These are phyloP conservation scores for Halcyon malimbica DNA, from an alignment of 2,113 vertebrate species.

Conservation along the genomic window DNA sequence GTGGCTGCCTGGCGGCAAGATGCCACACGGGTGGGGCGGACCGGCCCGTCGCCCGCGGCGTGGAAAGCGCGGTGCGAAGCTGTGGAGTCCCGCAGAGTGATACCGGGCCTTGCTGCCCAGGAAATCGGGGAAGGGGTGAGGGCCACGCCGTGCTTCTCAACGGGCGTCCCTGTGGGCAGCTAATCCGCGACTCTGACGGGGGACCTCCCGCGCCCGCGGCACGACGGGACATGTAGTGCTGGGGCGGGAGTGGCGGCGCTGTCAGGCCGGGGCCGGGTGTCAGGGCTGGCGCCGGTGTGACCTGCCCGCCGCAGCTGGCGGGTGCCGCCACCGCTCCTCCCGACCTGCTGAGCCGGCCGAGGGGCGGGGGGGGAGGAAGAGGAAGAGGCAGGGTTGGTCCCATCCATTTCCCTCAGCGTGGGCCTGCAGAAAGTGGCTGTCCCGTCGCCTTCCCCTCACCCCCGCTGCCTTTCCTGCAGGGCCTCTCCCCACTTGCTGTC, in stretches of 20 bases:
- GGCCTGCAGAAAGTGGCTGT: neutral
- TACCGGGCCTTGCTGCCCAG: accelerated
- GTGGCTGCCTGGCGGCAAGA: neutral
- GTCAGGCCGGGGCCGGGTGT: accelerated
- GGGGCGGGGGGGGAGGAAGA: neutral
- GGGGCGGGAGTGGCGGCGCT: neutral
- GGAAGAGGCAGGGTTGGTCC: neutral
- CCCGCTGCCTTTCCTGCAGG: neutral
- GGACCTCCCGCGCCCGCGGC: neutral
- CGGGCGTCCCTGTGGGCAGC: accelerated
- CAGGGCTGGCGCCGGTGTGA: accelerated
- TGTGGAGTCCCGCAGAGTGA: accelerated
- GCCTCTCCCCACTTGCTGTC: too few relatives aligned
- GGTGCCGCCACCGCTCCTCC: neutral
- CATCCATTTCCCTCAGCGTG: too few relatives aligned
- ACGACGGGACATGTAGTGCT: conserved; percentile 55
- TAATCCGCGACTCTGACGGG: accelerated
- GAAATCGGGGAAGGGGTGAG: accelerated
- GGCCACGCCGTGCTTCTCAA: neutral
- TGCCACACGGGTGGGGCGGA: accelerated
- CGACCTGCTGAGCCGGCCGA: neutral
- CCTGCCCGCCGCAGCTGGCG: accelerated
- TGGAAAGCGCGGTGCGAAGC: neutral
- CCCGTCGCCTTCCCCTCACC: too few relatives aligned
- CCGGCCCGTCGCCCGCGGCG: accelerated